Base-by-base conservation (phyloP, 2,797 vertebrate species). In the Oreochromis mossambicus region DNA sequence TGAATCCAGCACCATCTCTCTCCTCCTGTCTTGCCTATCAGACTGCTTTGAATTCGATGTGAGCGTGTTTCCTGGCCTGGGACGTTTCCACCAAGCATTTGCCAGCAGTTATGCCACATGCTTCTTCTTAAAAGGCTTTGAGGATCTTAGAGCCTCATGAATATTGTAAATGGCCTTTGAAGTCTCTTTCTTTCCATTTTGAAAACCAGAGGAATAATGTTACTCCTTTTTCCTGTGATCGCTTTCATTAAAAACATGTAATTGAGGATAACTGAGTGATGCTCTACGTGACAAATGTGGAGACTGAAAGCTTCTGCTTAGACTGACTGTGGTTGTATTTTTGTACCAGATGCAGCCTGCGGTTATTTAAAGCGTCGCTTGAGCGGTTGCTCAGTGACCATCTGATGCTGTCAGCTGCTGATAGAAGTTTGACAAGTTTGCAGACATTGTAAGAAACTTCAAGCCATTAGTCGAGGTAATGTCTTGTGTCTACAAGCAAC, bases 161-260 rank as follows among this genome's bases (percentile, higher is more conserved):
- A 95, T 95, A 93, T 94, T 92, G 88, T 85, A 94, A 82, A 84
- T 81, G 84, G 92, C 84, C 78, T 92, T 94, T 95, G 87, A 92
- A 90, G 88, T 88, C 17, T 66, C 32, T 63, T 87, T 88, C 81
- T 51, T 58, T n/a, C 19, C 56, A 32, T 79, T 83, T 82, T 81
- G 26, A 89, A 87, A 86, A 78, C 61, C 77, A 34, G 54, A 87
- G 81, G 41, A 86, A 83, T 78, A 86, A 90, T 77, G 34, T 81
- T 41, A 73, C 34, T 48, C 24, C 41, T 77, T 26, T 61, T 89
- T 68, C 58, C 81, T 88, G 55, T 86, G 68, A 91, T 90, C 50
- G 51, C 82, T 91, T 78, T 86, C 14, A 88, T 86, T 81, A 79
- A 82, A 85, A 86, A 77, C 38, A 29, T 84, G 78, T 94, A 85